Evolutionary conservation across 2,113 vertebrate genomes (phyloP).

Genomic region (Archocentrus centrarchus): DNA sequence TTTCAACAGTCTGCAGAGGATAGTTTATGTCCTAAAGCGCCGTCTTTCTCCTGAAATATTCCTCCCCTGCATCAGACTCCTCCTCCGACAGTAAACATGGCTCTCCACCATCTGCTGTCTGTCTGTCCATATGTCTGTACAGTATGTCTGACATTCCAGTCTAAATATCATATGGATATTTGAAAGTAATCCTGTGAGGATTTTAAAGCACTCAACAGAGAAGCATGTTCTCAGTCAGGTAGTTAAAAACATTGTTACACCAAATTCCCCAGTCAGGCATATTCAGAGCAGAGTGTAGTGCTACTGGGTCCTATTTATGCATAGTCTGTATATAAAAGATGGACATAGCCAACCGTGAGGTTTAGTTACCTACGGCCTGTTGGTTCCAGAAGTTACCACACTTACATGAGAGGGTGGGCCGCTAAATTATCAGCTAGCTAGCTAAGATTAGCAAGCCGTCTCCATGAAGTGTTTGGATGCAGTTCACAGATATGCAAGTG

Average conservation of each 20-base stretch:
- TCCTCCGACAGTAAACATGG: constrained; percentile 37
- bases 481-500: no score
- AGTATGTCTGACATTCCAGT: not conserved
- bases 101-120: constrained; percentile 49
- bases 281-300: not conserved
- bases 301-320: not conserved
- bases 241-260: not conserved
- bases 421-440: not conserved
- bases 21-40: constrained; percentile 53
- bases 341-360: not conserved
- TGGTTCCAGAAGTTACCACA: not conserved
- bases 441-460: not conserved
- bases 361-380: not conserved
- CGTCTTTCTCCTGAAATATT: constrained; percentile 35
- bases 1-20: constrained; percentile 32
- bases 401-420: not conserved
- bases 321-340: not conserved
- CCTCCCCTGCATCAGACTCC: constrained; percentile 19
- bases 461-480: not conserved
- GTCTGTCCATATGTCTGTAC: constrained; percentile 9
- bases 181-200: constrained; percentile 7
- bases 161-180: constrained; percentile 18
- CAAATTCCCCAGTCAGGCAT: not conserved
- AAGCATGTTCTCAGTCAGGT: not conserved
- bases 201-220: not conserved